These are phyloP conservation scores for Lucinisca nassula DNA, from an alignment of 2,888 invertebrate genomes.

Conservation along the genomic window DNA sequence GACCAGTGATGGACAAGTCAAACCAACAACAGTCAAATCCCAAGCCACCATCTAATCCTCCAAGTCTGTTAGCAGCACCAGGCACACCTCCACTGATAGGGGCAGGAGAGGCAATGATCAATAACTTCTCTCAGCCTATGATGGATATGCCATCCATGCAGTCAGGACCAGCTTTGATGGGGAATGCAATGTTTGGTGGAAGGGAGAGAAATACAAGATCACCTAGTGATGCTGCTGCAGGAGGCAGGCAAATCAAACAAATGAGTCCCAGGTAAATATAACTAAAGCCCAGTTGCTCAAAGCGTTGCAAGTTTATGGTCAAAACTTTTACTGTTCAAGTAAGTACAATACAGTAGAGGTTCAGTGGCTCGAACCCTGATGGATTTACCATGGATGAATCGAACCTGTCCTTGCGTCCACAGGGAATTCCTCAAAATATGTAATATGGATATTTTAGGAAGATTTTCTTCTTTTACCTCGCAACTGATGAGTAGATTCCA, in stretches of 20 bases:
- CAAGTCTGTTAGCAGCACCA: neutral
- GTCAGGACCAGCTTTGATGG: constrained; percentile 23
- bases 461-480: no score
- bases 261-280: neutral
- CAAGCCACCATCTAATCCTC: neutral
- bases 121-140: no score
- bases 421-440: no score
- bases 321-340: no score
- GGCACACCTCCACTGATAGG: constrained; percentile 5
- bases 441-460: no score
- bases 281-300: no score
- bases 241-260: neutral
- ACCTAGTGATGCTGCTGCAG: neutral
- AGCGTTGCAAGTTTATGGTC: no score
- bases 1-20: constrained; percentile 68
- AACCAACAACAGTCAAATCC: neutral
- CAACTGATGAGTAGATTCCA: no score
- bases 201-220: neutral
- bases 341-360: no score
- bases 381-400: no score
- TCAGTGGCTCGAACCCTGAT: no score
- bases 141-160: neutral
- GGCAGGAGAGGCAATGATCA: neutral
- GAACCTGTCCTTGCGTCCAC: no score
- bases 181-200: constrained; percentile 10